Evolutionary conservation across 2,797 vertebrate genomes (phyloP).

Genomic region (Chromobotia macracanthus): DNA sequence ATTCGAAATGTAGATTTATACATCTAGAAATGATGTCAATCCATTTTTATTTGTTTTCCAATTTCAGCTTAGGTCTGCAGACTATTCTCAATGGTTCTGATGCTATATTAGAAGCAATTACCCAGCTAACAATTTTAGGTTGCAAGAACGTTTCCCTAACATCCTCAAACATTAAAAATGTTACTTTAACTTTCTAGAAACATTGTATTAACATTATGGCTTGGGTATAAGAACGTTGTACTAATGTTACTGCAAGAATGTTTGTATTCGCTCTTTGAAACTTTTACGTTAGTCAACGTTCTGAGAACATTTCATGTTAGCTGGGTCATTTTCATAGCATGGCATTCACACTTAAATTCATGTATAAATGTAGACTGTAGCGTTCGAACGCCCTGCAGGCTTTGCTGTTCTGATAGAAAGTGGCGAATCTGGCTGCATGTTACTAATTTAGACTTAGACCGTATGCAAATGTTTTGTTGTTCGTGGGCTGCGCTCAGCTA

Average conservation of each 20-base stretch:
- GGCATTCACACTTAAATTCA: constrained; percentile 3
- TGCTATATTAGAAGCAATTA: constrained; percentile 4
- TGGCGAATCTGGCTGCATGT: not conserved
- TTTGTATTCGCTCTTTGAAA: too few relatives aligned
- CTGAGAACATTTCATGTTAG: too few relatives aligned
- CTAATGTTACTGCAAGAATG: too few relatives aligned
- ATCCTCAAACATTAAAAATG: too few relatives aligned
- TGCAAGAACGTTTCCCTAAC: too few relatives aligned
- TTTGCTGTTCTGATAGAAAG: constrained; percentile 1
- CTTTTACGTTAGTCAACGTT: too few relatives aligned
- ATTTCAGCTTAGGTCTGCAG: not conserved
- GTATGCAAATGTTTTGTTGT: constrained; percentile 18
- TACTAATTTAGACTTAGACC: not conserved
- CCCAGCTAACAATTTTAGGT: too few relatives aligned
- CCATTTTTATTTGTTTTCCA: constrained; percentile 20
- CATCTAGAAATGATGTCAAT: constrained; percentile 9
- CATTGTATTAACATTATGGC: too few relatives aligned
- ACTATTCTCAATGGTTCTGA: constrained; percentile 17
- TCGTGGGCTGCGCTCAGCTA: constrained; percentile 7
- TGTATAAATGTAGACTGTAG: not conserved
- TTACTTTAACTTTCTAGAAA: too few relatives aligned
- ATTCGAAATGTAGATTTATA: not conserved
- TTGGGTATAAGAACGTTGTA: too few relatives aligned
- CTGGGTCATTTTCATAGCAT: not conserved
- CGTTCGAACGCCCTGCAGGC: not conserved